Conservation (phyloP, 2,797 vertebrate genomes). For the Psittacula echo region DNA sequence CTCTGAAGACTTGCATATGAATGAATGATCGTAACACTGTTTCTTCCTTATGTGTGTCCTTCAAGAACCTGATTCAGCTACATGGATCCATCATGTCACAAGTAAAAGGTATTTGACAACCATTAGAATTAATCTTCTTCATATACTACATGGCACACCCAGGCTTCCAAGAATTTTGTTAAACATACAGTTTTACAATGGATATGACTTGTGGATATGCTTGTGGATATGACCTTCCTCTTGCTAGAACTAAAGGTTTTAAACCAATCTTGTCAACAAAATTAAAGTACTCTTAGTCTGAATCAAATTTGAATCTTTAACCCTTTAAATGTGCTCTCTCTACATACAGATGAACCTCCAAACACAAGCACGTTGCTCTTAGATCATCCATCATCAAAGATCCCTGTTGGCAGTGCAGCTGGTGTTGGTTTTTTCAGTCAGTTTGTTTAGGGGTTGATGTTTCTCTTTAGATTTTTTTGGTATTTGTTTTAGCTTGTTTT, state of each 20-base stretch:
- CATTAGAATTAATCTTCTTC: background rate
- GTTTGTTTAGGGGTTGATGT: background rate
- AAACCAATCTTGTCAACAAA: background rate
- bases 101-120: background rate
- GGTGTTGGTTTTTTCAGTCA: background rate
- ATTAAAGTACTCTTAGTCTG: background rate
- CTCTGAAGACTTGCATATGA: background rate
- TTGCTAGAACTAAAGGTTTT: background rate
- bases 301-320: background rate
- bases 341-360: background rate
- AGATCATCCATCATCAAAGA: background rate
- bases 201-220: accelerated
- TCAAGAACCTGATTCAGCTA: background rate
- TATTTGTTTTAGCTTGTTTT: background rate
- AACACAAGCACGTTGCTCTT: accelerated
- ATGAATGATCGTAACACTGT: background rate
- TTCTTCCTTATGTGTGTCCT: background rate
- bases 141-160: background rate
- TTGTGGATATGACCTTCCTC: background rate
- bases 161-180: background rate
- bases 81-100: background rate
- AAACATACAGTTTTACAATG: background rate
- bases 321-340: background rate
- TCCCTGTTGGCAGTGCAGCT: background rate
- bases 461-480: background rate